phyloP scores from a whole-genome alignment of 2,888 invertebrate species.

The Macrophya annulata region DNA sequence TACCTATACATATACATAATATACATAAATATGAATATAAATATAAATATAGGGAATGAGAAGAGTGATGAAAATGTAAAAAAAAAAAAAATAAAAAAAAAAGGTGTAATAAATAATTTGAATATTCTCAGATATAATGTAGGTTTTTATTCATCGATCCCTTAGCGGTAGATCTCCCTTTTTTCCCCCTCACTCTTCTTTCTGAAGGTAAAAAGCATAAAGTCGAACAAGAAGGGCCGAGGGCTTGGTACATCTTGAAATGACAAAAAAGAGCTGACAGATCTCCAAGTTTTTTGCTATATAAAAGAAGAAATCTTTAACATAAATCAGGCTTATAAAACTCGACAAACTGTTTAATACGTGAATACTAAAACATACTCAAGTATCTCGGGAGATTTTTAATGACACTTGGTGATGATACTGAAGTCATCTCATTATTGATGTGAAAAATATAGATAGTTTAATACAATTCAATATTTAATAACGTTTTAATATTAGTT shows the following conservation, averaged over 20 bases:
- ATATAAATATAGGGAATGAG: neutral
- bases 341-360: neutral
- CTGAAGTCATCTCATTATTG: neutral
- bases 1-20: neutral
- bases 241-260: neutral
- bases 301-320: neutral
- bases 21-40: conserved; percentile 7
- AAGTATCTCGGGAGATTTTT: neutral
- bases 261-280: neutral
- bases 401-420: neutral
- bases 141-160: neutral
- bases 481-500: neutral
- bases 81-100: neutral
- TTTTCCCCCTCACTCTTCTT: neutral
- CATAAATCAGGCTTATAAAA: neutral
- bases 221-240: neutral
- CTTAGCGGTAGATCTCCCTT: neutral
- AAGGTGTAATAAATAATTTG: conserved; percentile 50
- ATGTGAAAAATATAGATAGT: neutral
- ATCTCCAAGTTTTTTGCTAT: neutral
- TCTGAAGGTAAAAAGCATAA: neutral
- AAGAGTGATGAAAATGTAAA: conserved; percentile 16
- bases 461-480: too few species aligned
- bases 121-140: conserved; percentile 44
- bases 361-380: neutral